A percentile compares a stretch with the other conserved stretches of the same genome.
Evolutionary conservation across 2,113 vertebrate species (phyloP).

Genomic region (Callipepla californica): DNA sequence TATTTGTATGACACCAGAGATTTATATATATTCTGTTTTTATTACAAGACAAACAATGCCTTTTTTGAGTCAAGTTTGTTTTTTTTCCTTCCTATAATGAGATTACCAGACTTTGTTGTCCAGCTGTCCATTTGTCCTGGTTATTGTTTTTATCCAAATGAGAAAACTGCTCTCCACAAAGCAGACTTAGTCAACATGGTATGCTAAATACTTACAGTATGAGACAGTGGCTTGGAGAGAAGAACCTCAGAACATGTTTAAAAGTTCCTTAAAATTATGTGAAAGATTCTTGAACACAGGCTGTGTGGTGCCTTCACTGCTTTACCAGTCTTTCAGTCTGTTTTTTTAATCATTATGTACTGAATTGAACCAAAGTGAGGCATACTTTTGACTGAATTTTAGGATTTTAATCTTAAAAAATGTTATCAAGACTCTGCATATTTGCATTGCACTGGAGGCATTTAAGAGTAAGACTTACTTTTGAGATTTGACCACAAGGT

Average conservation of each 20-base stretch:
- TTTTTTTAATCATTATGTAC: not conserved
- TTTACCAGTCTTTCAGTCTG: accelerated
- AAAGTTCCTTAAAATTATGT: not conserved
- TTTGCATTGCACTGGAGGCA: not conserved
- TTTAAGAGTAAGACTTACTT: not conserved
- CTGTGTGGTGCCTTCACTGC: not conserved
- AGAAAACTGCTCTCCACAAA: not conserved
- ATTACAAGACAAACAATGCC: not conserved
- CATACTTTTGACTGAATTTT: not conserved
- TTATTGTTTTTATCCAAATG: not conserved
- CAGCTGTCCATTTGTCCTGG: not conserved
- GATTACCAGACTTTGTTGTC: not conserved
- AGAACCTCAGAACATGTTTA: not conserved
- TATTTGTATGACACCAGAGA: not conserved
- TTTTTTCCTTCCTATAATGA: not conserved
- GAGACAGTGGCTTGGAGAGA: not conserved
- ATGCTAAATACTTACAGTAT: not conserved
- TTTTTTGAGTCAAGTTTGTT: not conserved
- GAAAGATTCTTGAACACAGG: not conserved
- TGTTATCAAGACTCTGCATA: accelerated
- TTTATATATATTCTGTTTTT: not conserved
- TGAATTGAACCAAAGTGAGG: not conserved
- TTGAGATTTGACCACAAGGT: not conserved
- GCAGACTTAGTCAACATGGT: not conserved
- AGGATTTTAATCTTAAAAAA: not conserved